Percentiles rank a stretch among this genome's conserved stretches.
phyloP scores from a whole-genome alignment of 2,888 invertebrate species.

The Elegia similella region DNA sequence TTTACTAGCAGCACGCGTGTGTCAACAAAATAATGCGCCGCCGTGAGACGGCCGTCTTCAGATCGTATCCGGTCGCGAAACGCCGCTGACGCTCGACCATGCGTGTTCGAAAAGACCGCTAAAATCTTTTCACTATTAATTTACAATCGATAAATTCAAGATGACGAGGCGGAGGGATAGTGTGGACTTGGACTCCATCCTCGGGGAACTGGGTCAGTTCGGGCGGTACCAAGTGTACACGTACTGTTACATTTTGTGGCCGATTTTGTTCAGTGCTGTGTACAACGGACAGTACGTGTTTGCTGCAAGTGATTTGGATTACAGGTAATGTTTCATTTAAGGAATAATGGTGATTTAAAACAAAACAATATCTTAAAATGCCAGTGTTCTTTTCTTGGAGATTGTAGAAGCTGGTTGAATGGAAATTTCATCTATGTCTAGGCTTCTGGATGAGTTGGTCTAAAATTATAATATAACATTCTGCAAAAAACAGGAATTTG shows the following conservation, averaged over 20 bases:
- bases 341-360: background rate
- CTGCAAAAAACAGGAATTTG: no score
- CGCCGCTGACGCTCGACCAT: background rate
- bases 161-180: conserved; percentile 31
- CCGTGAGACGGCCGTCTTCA: background rate
- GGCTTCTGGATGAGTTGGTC: no score
- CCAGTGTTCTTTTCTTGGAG: no score
- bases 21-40: background rate
- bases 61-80: background rate
- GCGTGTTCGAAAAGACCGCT: background rate
- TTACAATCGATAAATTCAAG: conserved; percentile 6
- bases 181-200: conserved; percentile 57
- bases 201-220: conserved; percentile 64
- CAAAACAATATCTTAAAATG: background rate
- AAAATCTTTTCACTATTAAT: background rate
- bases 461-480: no score
- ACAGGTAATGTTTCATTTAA: conserved; percentile 64
- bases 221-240: conserved; percentile 67
- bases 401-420: no score
- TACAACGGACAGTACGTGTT: conserved; percentile 78
- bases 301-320: conserved; percentile 62
- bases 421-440: no score
- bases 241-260: conserved; percentile 64
- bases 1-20: background rate
- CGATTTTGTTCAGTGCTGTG: conserved; percentile 67